These are phyloP conservation scores for Scytalopus superciliaris DNA, from an alignment of 2,113 vertebrate genomes.

Conservation along the genomic window DNA sequence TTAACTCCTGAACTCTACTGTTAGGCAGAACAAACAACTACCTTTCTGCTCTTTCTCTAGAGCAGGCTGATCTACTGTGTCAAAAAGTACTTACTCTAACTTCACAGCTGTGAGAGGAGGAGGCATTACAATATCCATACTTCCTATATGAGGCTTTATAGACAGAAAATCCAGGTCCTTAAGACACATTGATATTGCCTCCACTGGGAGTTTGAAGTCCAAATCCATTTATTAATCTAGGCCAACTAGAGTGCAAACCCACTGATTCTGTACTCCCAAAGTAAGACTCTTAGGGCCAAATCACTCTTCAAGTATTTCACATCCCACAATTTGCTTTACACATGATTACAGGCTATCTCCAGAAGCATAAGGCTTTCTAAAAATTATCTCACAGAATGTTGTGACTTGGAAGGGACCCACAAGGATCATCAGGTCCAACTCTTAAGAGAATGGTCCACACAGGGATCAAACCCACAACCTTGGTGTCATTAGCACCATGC, in stretches of 20 bases:
- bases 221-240: neutral
- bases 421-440: neutral
- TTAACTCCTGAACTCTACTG: neutral
- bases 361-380: neutral
- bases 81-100: neutral
- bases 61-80: neutral
- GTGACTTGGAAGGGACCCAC: neutral
- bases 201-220: neutral
- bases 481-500: neutral
- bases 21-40: neutral
- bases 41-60: neutral
- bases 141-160: neutral
- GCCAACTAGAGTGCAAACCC: neutral
- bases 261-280: neutral
- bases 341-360: neutral
- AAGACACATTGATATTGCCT: neutral
- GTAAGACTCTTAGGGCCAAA: neutral
- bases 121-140: neutral
- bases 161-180: neutral
- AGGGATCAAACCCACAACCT: neutral
- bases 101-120: neutral
- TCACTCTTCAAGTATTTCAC: neutral
- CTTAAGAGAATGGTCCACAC: neutral
- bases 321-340: neutral
- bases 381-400: neutral